Base-by-base conservation (phyloP, 2,797 vertebrate genomes). In the Pangasius krempfi region DNA sequence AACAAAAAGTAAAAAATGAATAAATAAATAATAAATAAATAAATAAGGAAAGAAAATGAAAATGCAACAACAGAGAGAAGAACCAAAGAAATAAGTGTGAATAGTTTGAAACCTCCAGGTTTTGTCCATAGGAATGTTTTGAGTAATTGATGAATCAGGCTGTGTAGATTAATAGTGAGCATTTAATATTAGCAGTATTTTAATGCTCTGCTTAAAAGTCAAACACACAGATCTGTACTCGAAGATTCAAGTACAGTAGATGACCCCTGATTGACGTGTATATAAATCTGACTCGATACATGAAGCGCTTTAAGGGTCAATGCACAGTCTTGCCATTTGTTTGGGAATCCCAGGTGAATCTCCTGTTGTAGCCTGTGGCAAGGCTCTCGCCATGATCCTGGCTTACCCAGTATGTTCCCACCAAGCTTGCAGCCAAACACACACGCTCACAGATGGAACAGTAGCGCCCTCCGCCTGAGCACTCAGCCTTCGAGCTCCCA, bases 261-360 rank as follows among this genome's bases (percentile, higher is more conserved):
- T 30, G 47, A 56, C 76, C n/a, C 27, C n/a, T 79, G 50, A 30
- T 54, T 30, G 50, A 22, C 52, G 22, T 56, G 20, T 27, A 3
- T 40, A 14, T 27, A 33, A 40, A 60, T 60, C 56, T 3, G 22
- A 1, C 33, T 27, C 14, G 9, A n/a, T 47, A 27, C 4, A 3
- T n/a, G 25, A n/a, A 5, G 56, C 33, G 1, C 44, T 0, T n/a
- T 18, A 66, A 80, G 33, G 56, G 37, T 82, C 33, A 58, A 30
- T 7, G 30, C 16, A 40, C 40, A 25, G 13, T 64, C 33, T 30
- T 12, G 6, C 18, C n/a, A 52, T 84, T 64, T 54, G 58, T 84
- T 88, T 47, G 83, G 83, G 72, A 79, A 44, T 79, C 58, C 33
- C 82, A 85, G 73, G 82, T 85, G 30, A 68, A 56, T 54, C 33